These are phyloP conservation scores for Peucedramus taeniatus DNA, from an alignment of 2,113 vertebrate species.

Conservation along the genomic window DNA sequence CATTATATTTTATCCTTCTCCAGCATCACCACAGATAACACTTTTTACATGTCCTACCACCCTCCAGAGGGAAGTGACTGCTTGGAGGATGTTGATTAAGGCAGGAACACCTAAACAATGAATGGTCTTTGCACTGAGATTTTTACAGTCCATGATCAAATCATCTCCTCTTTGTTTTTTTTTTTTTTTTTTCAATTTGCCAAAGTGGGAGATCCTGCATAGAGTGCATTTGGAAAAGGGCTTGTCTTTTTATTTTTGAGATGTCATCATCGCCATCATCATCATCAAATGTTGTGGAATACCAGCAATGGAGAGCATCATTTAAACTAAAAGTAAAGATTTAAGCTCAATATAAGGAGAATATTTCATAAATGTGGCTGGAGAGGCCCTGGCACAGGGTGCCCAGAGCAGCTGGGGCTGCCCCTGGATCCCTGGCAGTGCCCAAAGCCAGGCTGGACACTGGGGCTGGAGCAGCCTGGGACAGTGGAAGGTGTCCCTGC, in stretches of 20 bases:
- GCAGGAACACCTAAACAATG: background rate
- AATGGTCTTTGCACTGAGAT: background rate
- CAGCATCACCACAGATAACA: background rate
- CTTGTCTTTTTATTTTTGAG: background rate
- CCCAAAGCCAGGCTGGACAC: fast-evolving
- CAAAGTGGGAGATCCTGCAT: too few species aligned
- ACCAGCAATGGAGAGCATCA: fast-evolving
- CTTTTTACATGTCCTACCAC: background rate
- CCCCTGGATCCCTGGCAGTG: background rate
- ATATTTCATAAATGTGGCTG: background rate
- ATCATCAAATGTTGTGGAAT: background rate
- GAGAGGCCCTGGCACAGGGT: background rate
- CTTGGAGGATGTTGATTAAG: background rate
- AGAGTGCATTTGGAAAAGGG: background rate
- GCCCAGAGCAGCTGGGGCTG: background rate
- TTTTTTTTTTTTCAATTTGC: too few species aligned
- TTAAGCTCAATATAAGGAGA: background rate
- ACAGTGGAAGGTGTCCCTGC: background rate
- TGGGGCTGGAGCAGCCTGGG: background rate
- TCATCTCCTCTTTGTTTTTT: background rate
- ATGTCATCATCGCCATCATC: too few species aligned
- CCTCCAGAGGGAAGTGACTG: background rate
- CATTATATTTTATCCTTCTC: background rate
- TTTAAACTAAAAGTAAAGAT: background rate
- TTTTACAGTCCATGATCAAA: background rate